Base-by-base conservation (phyloP, 2,113 vertebrate species). In the Cairina moschata region DNA sequence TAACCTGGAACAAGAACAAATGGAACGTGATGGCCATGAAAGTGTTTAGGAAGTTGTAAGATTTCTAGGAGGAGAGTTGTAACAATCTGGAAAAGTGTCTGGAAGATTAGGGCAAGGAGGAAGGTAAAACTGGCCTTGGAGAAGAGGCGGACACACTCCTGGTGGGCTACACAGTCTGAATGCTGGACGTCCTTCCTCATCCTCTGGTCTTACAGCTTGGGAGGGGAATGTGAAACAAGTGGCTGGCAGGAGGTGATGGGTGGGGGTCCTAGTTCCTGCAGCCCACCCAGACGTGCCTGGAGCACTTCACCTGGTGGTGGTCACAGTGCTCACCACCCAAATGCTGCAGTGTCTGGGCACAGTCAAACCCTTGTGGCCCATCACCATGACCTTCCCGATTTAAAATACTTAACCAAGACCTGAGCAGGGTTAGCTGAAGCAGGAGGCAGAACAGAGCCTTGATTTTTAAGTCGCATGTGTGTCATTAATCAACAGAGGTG, bases 1-100 rank as follows among this genome's bases (percentile, higher is more conserved):
- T 86, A 1, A 22, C 34, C 77, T 88, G 83, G 86, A 93, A 95
- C 69, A 72, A 78, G 83, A 63, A 60, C 73, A 97, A 94, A 84
- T 75, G 88, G 56, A 92, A 52, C 46, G 8, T n/a, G 28, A 44
- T 80, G 73, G 32, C 73, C 56, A 40, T 65, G 76, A 91, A 91
- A 75, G 73, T 80, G 32, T 86, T 94, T 28, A 66, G 79, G 69
- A 71, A 63, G 63, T n/a, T 38, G 36, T 1, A 31, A 32, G 46
- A 38, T 72, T 81, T 94, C 77, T 78, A 92, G 83, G 23, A 58
- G 44, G 40, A 69, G 50, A 75, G 55, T 17, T 52, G n/a, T 42
- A 93, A 86, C 36, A 34, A 38, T 68, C 65, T 74, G 68, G n/a
- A 86, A 67, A 60, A 75, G 18, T 50, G 8, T 91, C 46, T 60